Percentiles rank a stretch among this genome's conserved stretches.
phyloP scores from a whole-genome alignment of 1,140 invertebrate genomes.

The Sycophaga agraensis region DNA sequence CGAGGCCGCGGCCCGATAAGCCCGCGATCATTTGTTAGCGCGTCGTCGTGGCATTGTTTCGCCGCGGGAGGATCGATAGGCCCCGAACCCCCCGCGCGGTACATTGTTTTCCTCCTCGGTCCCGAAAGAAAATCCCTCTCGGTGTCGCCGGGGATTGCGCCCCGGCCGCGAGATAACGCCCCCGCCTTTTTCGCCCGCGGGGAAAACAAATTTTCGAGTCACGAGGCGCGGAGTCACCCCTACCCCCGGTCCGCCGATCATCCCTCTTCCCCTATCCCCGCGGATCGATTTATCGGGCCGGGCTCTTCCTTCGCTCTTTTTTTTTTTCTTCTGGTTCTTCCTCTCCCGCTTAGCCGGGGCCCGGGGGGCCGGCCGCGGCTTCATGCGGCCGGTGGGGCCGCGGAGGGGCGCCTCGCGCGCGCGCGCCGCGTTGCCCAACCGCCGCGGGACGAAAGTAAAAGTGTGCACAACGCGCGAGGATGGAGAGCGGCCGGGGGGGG shows the following conservation, averaged over 20 bases:
- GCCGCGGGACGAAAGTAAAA: constrained; percentile 24
- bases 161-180: constrained; percentile 14
- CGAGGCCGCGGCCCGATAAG: constrained; percentile 28
- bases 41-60: constrained; percentile 45
- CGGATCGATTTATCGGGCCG: too few relatives aligned
- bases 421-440: not conserved
- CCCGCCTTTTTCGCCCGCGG: not conserved
- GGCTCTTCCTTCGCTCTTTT: too few relatives aligned
- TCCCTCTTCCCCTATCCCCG: too few relatives aligned
- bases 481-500: too few relatives aligned
- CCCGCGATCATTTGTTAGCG: constrained; percentile 46
- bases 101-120: constrained; percentile 35
- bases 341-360: too few relatives aligned
- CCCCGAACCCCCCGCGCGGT: constrained; percentile 14
- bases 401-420: too few relatives aligned
- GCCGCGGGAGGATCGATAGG: constrained; percentile 40
- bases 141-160: not conserved
- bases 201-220: constrained; percentile 21
- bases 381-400: too few relatives aligned
- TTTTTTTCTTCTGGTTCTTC: too few relatives aligned
- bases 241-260: too few relatives aligned
- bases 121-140: constrained; percentile 16
- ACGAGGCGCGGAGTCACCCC: not conserved
- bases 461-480: not conserved
- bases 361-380: too few relatives aligned